Percentiles rank a stretch among this genome's conserved stretches.
phyloP scores from a whole-genome alignment of 1,140 invertebrate genomes.

The Hetaerina americana region DNA sequence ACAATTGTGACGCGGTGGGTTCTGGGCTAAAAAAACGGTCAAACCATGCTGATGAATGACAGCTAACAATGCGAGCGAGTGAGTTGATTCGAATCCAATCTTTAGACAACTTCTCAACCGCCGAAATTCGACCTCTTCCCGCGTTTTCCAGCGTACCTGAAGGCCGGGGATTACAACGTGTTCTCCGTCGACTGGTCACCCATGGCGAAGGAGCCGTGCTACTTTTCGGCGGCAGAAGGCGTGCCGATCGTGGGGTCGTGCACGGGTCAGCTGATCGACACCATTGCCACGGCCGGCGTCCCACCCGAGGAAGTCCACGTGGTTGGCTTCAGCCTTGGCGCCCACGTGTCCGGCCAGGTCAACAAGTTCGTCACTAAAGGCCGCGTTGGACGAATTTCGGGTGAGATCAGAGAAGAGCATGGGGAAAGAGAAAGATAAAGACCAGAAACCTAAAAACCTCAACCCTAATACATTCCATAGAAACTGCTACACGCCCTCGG shows the following conservation, averaged over 20 bases:
- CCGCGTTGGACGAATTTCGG: neutral
- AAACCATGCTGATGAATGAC: no score
- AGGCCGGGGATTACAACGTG: conserved; percentile 40
- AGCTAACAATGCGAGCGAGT: no score
- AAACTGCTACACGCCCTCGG: no score
- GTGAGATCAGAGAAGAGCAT: no score
- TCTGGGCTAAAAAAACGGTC: no score
- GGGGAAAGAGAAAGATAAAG: no score
- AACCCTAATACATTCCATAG: no score
- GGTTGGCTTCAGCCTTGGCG: neutral
- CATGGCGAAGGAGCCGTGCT: conserved; percentile 42
- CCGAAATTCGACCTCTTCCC: no score
- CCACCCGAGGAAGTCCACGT: conserved; percentile 13
- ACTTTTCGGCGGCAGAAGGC: conserved; percentile 38
- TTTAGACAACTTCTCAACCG: no score
- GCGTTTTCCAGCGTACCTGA: conserved; percentile 35
- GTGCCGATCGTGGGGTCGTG: conserved; percentile 39
- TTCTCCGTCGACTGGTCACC: conserved; percentile 47
- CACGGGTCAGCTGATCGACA: conserved; percentile 21
- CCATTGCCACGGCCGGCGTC: conserved; percentile 33
- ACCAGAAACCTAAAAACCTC: no score
- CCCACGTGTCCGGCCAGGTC: neutral
- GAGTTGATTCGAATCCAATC: no score
- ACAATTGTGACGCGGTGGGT: no score
- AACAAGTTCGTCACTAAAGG: neutral